Base-by-base conservation (phyloP, 2,888 invertebrate genomes). In the Minunthozetes semirufus region DNA sequence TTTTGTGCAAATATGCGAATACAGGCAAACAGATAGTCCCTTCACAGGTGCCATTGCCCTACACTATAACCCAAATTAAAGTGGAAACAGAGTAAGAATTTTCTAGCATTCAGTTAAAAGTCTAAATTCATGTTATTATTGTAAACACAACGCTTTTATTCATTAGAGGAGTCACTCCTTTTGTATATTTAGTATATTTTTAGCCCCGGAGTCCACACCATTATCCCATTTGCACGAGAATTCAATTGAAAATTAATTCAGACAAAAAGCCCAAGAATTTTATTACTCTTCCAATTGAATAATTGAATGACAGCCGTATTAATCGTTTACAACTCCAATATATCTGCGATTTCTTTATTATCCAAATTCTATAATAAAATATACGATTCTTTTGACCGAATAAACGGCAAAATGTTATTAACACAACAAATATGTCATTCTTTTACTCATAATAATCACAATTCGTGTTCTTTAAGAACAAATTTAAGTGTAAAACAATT, bases 211-310 rank as follows among this genome's bases (percentile, higher is more conserved):
- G 22, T 56, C 56, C 9, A 25, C 22, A 33, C 25, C 25, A 56
- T 25, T 56, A 56, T 56, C 13, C 46, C 15, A 48, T 15, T 48
- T 15, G 46, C 46, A 48, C 13, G 46, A 17, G 17, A 56, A 25
- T 56, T 22, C 56, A 56, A 25, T 25, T 25, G 15, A 56, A 56
- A 56, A 56, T 56, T 29, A 38, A 63, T 38, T 63, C 19, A 38
- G 29, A 63, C 63, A 63, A 63, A 33, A 25, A 63, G 61, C 27
- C 25, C 61, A 61, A 61, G 61, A 29, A 29, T 63, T 63, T 63
- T 38, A 63, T 63, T 63, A 6, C 29, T 33, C n/a, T 25, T 1
- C 56, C 42, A 42, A 42, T 9, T 42, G 42, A n/a, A 53, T 19
- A 63, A 63, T 9, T 63, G 63, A 63, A 63, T 63, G 63, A 33